Conservation (phyloP, 37 sponge, comb jelly and placozoan species). For the Amphimedon queenslandica region DNA sequence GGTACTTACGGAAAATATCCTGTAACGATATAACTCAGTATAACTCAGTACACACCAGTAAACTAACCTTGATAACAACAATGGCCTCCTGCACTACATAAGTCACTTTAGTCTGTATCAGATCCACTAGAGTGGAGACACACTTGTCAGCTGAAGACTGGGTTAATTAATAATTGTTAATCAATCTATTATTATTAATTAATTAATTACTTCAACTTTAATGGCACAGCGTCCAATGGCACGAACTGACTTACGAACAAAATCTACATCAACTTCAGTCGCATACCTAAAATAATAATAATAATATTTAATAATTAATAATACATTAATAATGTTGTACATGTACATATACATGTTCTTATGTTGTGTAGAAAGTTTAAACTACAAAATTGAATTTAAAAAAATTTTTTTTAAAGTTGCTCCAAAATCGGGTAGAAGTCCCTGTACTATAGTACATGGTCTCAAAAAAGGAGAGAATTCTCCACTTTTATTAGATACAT, state of each 20-base stretch:
- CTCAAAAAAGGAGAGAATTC: not conserved
- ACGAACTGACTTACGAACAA: conserved; percentile 95
- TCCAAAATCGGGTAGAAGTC: too few relatives aligned
- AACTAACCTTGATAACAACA: conserved; percentile 84
- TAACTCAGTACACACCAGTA: not conserved
- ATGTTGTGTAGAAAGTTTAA: too few relatives aligned
- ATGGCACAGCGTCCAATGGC: conserved; percentile 99
- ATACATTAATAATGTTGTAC: too few relatives aligned
- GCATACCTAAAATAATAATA: conserved; percentile 63
- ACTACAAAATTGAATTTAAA: too few relatives aligned
- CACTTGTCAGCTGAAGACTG: conserved; percentile 85
- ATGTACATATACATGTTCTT: not conserved
- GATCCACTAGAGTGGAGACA: conserved; percentile 91
- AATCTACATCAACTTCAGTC: conserved; percentile 98
- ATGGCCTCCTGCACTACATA: conserved; percentile 99
- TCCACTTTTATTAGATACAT: too few relatives aligned
- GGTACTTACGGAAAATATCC: conserved; percentile 99
- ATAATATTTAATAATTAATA: too few relatives aligned
- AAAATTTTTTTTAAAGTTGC: too few relatives aligned
- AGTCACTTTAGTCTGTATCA: conserved; percentile 98
- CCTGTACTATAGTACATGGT: too few relatives aligned
- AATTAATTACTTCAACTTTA: conserved; percentile 80
- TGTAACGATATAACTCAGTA: not conserved
- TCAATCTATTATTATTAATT: not conserved
- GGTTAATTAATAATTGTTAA: not conserved